Base-by-base conservation (phyloP, 2,113 vertebrate species). In the Panthera tigris region DNA sequence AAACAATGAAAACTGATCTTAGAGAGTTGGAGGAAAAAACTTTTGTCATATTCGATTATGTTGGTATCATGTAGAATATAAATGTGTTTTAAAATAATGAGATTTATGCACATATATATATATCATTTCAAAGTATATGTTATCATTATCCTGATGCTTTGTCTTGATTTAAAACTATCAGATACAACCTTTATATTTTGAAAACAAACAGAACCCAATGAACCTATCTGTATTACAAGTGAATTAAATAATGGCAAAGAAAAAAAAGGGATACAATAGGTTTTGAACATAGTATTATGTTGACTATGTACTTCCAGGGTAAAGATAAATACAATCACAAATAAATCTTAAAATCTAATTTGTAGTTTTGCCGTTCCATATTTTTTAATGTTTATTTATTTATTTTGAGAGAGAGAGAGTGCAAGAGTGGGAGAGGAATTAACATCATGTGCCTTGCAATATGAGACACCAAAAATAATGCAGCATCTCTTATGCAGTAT, bases 81-180 rank as follows among this genome's bases (percentile, higher is more conserved):
- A 39, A 86, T 63, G 39, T 27, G 4, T n/a, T 41, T 48, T 88
- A 2, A 71, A 89, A 73, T 39, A 83, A 33, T 66, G 25, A 71
- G 6, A 71, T 23, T 5, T 27, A 69, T 36, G 2, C 27, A 39
- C 15, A 21, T 57, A 33, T 68, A n/a, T 71, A 0, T 2, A 0
- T 15, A 87, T 78, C 5, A 79, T 83, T 96, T 85, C 10, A 91
- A 91, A 48, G 3, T 80, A 12, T 29, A 45, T 12, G 1, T 48
- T 39, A 81, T 57, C 12, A 89, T 52, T 12, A 90, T 81, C 14
- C 0, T 52, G 74, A 78, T 45, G 4, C 15, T 71, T 84, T 48
- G 33, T 66, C 80, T 63, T 57, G 2, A 52, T 55, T 85, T 36
- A 65, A 81, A 96, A 89, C 69, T 16, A 50, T 65, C 4, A 55